phyloP scores from a whole-genome alignment of 1,140 invertebrate species.

The Acromyrmex heyeri region DNA sequence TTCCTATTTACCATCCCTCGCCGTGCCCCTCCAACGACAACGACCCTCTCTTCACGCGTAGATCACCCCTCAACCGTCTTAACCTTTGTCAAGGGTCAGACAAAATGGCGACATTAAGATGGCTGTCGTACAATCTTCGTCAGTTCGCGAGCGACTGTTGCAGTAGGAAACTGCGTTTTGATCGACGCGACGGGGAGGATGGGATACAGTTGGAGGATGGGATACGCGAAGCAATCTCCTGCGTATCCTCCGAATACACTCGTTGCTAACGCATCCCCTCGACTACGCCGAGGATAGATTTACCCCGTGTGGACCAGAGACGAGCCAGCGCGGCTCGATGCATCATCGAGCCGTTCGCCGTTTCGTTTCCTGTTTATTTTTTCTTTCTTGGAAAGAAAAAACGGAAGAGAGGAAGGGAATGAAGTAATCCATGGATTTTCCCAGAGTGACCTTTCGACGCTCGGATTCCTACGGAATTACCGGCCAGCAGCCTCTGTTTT shows the following conservation, averaged over 20 bases:
- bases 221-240: conserved; percentile 35
- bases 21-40: conserved; percentile 42
- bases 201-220: not conserved
- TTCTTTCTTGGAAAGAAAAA: conserved; percentile 21
- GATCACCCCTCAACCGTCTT: conserved; percentile 76
- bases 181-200: not conserved
- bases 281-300: conserved; percentile 30
- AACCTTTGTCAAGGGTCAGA: conserved; percentile 74
- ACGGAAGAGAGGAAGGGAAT: conserved; percentile 41
- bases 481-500: conserved; percentile 45
- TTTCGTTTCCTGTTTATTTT: conserved; percentile 19
- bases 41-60: conserved; percentile 72
- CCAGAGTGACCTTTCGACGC: conserved; percentile 60
- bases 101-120: conserved; percentile 84
- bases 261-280: not conserved
- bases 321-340: conserved; percentile 8
- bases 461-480: conserved; percentile 52
- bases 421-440: conserved; percentile 63
- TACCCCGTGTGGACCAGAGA: conserved; percentile 30
- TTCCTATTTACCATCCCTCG: conserved; percentile 85
- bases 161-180: conserved; percentile 16
- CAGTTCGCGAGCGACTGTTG: conserved; percentile 31
- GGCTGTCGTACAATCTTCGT: conserved; percentile 59
- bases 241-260: conserved; percentile 37
- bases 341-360: conserved; percentile 37